Evolutionary conservation across 2,888 invertebrate species (phyloP).

Genomic region (Cheilosia variabilis): DNA sequence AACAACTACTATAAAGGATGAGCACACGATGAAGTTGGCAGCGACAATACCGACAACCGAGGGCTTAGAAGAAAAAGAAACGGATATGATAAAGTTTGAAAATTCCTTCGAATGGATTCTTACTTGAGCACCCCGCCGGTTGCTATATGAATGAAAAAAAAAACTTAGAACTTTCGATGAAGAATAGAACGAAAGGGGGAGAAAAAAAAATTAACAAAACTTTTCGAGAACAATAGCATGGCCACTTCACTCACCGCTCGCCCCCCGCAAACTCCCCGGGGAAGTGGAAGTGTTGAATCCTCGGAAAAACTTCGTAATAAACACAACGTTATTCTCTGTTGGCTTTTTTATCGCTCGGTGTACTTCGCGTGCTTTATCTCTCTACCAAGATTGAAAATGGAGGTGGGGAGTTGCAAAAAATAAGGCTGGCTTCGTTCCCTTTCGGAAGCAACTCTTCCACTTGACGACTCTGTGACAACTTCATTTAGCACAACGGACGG

Average conservation of each 20-base stretch:
- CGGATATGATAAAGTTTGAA: slow-evolving; percentile 72
- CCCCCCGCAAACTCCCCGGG: neutral
- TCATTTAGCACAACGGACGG: slow-evolving; percentile 39
- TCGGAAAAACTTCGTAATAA: slow-evolving; percentile 60
- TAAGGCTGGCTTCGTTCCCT: neutral
- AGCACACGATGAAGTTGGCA: slow-evolving; percentile 69
- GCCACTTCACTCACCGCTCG: slow-evolving; percentile 27
- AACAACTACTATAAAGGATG: slow-evolving; percentile 62
- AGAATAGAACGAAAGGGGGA: slow-evolving; percentile 19
- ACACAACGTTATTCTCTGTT: slow-evolving; percentile 66
- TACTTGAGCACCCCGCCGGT: slow-evolving; percentile 12
- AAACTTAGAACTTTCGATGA: slow-evolving; percentile 52
- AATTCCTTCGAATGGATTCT: slow-evolving; percentile 59
- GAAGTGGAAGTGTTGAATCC: slow-evolving; percentile 44
- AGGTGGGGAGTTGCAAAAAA: slow-evolving; percentile 3
- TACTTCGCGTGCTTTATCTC: slow-evolving; percentile 42
- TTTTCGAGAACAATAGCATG: slow-evolving; percentile 64
- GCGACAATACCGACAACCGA: slow-evolving; percentile 66
- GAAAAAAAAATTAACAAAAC: slow-evolving; percentile 46
- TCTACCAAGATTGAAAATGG: slow-evolving; percentile 49
- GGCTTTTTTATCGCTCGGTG: slow-evolving; percentile 25
- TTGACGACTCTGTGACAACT: slow-evolving; percentile 57
- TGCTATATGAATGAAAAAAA: neutral
- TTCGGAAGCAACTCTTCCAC: slow-evolving; percentile 42
- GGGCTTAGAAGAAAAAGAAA: slow-evolving; percentile 22